Base-by-base conservation (phyloP, 2,113 vertebrate genomes). In the Macrotus californicus region DNA sequence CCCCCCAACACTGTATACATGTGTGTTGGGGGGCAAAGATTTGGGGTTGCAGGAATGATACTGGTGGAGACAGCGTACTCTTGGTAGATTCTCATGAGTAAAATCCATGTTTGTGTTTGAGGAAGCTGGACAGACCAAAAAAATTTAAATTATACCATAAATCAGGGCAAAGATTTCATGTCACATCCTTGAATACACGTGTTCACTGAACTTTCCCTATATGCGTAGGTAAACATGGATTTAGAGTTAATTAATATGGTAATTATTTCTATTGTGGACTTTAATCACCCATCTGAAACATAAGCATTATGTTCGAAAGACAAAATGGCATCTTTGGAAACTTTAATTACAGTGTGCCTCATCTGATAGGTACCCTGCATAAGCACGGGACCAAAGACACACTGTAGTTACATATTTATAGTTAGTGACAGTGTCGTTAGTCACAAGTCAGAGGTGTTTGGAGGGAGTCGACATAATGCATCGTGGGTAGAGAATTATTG, bases 221-320 rank as follows among this genome's bases (percentile, higher is more conserved):
- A 1, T 72, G 41, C 43, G 16, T 89, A 39, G 87, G 39, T 89
- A 81, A 87, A 88, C 7, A 46, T 3, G 11, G 48, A 56, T 89
- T 87, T 31, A 77, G 26, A 93, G 66, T 92, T 54, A 87, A 64
- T 87, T 69, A 48, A 39, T 87, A 48, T 46, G 48, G 24, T 93
- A 46, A 82, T 91, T 90, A 81, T 73, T 89, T 97, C 54, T 92
- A 1, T 92, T 89, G n/a, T 80, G 75, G 64, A 87, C 41, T 94
- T 84, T 50, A 82, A 46, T 79, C 75, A 89, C 50, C 39, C 43
- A 21, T 92, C 21, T 83, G 54, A 87, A 92, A 83, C 86, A 89
- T 29, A 83, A 84, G 26, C 24, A 67, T 79, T 77, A 11, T 82
- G 18, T 76, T 88, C 41, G 86, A 4, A 77, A 59, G 56, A 43